phyloP scores from a whole-genome alignment of 2,888 invertebrate species.

The Eremobia ochroleuca region DNA sequence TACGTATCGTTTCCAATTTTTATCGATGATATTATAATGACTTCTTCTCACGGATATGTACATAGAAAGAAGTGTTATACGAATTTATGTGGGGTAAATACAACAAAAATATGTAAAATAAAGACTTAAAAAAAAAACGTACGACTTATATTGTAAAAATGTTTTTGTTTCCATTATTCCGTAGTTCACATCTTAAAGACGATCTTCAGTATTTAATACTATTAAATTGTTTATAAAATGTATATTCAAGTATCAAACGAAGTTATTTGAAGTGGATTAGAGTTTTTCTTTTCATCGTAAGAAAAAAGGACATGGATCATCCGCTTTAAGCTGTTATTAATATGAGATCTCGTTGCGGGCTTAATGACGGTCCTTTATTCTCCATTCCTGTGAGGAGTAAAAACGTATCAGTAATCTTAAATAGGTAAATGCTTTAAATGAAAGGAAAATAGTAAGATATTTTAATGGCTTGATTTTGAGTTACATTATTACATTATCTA shows the following conservation, averaged over 20 bases:
- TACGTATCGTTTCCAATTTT: too few species aligned
- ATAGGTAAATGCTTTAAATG: background rate
- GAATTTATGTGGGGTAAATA: too few species aligned
- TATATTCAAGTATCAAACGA: conserved; percentile 36
- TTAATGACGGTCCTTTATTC: conserved; percentile 3
- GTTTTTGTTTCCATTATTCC: background rate
- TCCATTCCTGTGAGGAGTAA: background rate
- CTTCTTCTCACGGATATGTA: too few species aligned
- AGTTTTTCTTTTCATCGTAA: conserved; percentile 10
- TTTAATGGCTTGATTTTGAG: background rate
- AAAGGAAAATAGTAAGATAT: background rate
- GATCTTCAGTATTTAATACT: background rate
- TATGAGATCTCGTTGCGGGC: background rate
- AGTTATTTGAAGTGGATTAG: conserved; percentile 20
- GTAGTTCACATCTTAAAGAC: background rate
- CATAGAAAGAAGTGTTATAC: too few species aligned
- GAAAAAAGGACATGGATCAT: conserved; percentile 25
- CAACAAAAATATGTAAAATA: too few species aligned
- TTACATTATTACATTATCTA: background rate
- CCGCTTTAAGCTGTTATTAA: conserved; percentile 35
- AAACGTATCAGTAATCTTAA: background rate
- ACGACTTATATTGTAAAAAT: too few species aligned
- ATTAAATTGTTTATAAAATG: background rate
- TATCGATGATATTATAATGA: too few species aligned
- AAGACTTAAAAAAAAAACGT: too few species aligned